Conservation (phyloP, 2,888 invertebrate species). For the Ditula angustiorana region DNA sequence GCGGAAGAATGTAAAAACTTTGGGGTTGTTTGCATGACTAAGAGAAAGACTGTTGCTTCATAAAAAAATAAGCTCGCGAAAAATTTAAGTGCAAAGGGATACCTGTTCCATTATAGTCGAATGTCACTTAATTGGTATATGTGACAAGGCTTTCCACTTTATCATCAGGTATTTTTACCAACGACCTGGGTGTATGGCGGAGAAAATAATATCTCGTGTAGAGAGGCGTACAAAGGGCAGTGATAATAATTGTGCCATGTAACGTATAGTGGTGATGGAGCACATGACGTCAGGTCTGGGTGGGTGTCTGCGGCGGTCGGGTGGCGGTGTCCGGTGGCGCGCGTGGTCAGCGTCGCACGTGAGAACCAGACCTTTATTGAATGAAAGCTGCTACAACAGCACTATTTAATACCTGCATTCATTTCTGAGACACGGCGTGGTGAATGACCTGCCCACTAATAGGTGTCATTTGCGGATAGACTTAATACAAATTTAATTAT, state of each 20-base stretch:
- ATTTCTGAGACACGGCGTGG: conserved; percentile 19
- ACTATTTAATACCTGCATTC: conserved; percentile 17
- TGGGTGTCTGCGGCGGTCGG: conserved; percentile 19
- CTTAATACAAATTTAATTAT: not conserved
- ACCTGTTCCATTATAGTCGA: not conserved
- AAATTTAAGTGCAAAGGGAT: conserved; percentile 3
- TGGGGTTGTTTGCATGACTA: conserved; percentile 39
- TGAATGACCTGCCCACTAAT: conserved; percentile 28
- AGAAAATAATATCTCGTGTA: too few species aligned
- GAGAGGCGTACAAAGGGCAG: not conserved
- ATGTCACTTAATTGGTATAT: too few species aligned
- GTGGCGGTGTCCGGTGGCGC: conserved; percentile 30
- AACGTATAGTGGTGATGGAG: conserved; percentile 4
- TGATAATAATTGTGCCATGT: conserved; percentile 10
- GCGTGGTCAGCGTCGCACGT: conserved; percentile 28
- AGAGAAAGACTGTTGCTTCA: conserved; percentile 26
- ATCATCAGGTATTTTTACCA: not conserved
- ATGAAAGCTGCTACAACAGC: conserved; percentile 31
- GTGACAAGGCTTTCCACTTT: not conserved
- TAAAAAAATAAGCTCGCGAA: conserved; percentile 22
- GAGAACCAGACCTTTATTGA: conserved; percentile 24
- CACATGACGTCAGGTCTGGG: conserved; percentile 37
- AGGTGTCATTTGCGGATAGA: not conserved
- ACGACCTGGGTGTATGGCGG: not conserved
- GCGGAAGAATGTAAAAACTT: conserved; percentile 45